Evolutionary conservation across 2,797 vertebrate genomes (phyloP).

Genomic region (Coreius guichenoti): DNA sequence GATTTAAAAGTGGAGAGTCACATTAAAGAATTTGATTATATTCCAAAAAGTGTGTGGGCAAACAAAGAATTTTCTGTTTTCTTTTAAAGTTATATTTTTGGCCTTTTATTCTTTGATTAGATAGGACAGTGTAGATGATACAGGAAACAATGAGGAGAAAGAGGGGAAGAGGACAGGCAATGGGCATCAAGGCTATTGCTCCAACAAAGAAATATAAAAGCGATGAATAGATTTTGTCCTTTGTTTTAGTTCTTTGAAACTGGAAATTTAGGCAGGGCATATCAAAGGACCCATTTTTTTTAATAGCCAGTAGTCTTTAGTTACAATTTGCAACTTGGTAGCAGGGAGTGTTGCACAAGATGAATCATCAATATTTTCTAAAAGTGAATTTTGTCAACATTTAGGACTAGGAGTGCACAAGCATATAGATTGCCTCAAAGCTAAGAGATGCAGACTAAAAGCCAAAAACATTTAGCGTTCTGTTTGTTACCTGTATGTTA

Average conservation of each 20-base stretch:
- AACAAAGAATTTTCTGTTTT: neutral
- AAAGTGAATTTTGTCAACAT: neutral
- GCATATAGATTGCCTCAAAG: neutral
- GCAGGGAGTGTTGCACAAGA: neutral
- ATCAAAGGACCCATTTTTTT: neutral
- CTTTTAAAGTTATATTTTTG: neutral
- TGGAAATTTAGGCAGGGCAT: neutral
- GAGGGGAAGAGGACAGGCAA: no score
- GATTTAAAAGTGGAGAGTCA: neutral
- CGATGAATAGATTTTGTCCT: neutral
- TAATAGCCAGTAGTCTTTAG: neutral
- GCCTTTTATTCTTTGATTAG: neutral
- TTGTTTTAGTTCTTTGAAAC: neutral
- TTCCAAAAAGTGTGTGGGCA: neutral
- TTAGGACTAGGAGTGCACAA: neutral
- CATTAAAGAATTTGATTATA: neutral
- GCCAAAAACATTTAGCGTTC: neutral
- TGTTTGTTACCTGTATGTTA: neutral
- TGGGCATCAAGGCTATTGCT: no score
- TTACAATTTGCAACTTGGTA: neutral
- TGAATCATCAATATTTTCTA: neutral
- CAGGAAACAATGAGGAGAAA: neutral
- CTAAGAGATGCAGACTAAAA: neutral
- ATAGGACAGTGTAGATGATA: neutral
- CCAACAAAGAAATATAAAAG: neutral